These are phyloP conservation scores for Eurypyga helias DNA, from an alignment of 2,113 vertebrate genomes.

Conservation along the genomic window DNA sequence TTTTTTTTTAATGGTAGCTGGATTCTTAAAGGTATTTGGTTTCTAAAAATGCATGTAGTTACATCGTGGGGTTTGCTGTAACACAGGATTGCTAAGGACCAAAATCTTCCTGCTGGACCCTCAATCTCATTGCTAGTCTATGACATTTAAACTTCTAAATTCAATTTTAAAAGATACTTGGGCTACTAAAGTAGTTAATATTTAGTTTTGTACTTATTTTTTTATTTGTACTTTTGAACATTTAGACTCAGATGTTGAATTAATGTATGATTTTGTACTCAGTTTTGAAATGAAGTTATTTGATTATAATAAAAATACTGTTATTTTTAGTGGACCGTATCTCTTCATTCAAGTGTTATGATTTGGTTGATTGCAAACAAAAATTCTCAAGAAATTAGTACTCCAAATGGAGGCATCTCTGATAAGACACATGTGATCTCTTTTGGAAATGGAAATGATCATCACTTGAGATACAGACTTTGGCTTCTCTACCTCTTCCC, in stretches of 20 bases:
- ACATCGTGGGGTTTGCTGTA: neutral
- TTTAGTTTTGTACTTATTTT: no score
- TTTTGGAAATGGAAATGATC: neutral
- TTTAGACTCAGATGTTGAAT: neutral
- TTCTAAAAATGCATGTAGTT: neutral
- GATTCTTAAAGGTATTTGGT: neutral
- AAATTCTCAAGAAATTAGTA: neutral
- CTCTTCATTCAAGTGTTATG: neutral
- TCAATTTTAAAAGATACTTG: neutral
- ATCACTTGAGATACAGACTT: neutral
- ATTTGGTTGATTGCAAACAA: neutral
- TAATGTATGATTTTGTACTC: neutral
- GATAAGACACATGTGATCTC: neutral
- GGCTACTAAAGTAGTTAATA: neutral
- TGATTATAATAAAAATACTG: neutral
- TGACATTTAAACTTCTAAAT: neutral
- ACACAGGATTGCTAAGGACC: neutral
- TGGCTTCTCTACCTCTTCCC: neutral
- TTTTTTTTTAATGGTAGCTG: neutral
- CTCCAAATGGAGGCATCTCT: neutral
- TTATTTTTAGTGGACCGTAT: neutral
- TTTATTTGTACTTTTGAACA: neutral
- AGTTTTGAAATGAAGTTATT: neutral
- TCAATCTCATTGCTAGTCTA: neutral
- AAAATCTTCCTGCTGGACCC: neutral